Base-by-base conservation (phyloP, 2,113 vertebrate genomes). In the Ptilorrhoa leucosticta region DNA sequence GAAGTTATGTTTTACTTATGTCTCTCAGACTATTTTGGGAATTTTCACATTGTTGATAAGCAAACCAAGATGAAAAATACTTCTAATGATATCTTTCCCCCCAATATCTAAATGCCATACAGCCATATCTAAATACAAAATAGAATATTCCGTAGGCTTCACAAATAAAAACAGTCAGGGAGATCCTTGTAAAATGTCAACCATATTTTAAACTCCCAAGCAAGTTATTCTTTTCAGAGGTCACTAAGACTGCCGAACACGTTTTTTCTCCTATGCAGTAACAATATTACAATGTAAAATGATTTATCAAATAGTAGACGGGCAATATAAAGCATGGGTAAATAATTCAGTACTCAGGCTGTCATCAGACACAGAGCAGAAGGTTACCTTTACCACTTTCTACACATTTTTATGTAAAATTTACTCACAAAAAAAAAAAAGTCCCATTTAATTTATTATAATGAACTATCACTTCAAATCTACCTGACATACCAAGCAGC, bases 341-440 rank as follows among this genome's bases (percentile, higher is more conserved):
- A 98, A 98, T 98, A 96, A 98, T 98, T 98, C 81, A 98, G 70
- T 48, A 81, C 89, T 94, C 26, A 44, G 40, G 39, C 27, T 87
- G 64, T 73, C 58, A 95, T 83, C 89, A 87, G 76, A 94, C 40
- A 64, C 48, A 90, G 37, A 76, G 44, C 63, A 96, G n/a, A 89
- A 94, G 75, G 45, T 85, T 91, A 96, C 50, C 70, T 89, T 68
- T 39, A 92, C 48, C 81, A 69, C 21, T 48, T 53, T 63, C 79
- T 70, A 79, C 31, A 80, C 0, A 47, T 72, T 96, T 68, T 48
- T 28, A 15, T 20, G 45, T 64, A 88, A 95, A 88, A 89, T 83
- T 76, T 68, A 82, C 57, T 92, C 47, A 84, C 50, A 85, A 80
- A 94, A 39, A 57, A n/a, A 63, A 91, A 15, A 91, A 72, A 69